These are phyloP conservation scores for Sinohyriopsis cumingii DNA, from an alignment of 2,888 invertebrate species.

Conservation along the genomic window DNA sequence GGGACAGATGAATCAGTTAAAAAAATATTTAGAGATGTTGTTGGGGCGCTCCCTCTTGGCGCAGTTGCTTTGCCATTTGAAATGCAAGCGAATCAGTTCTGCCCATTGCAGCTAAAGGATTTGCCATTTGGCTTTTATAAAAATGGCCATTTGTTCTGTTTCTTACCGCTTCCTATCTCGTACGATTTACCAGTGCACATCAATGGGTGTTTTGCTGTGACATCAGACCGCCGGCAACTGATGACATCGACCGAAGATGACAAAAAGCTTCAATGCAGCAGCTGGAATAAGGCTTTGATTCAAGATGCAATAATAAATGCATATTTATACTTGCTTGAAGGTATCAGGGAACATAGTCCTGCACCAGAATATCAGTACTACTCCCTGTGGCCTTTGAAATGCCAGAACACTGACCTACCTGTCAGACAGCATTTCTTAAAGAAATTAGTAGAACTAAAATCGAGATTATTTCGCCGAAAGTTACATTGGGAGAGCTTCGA, in stretches of 20 bases:
- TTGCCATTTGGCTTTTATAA: slow-evolving; percentile 29
- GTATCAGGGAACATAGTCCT: background rate
- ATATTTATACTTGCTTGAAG: slow-evolving; percentile 18
- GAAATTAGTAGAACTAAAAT: background rate
- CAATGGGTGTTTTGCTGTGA: slow-evolving; percentile 61
- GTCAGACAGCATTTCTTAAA: slow-evolving; percentile 9
- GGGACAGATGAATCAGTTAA: slow-evolving; percentile 12
- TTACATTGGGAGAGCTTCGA: slow-evolving; percentile 1
- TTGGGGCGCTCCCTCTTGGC: slow-evolving; percentile 32
- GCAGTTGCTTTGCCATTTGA: slow-evolving; percentile 19
- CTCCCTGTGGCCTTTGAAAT: slow-evolving; percentile 7
- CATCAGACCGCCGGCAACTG: slow-evolving; percentile 53
- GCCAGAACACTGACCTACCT: background rate
- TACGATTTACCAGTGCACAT: slow-evolving; percentile 57
- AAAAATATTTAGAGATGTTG: slow-evolving; percentile 3
- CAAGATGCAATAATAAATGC: slow-evolving; percentile 18
- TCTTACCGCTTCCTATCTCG: slow-evolving; percentile 52
- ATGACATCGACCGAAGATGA: slow-evolving; percentile 49
- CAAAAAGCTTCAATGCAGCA: slow-evolving; percentile 22
- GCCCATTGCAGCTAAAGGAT: slow-evolving; percentile 12
- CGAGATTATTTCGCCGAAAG: slow-evolving; percentile 7
- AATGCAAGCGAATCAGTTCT: slow-evolving; percentile 4
- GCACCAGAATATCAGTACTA: slow-evolving; percentile 8
- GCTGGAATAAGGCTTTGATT: slow-evolving; percentile 21
- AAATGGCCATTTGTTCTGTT: slow-evolving; percentile 36